Evolutionary conservation across 2,797 vertebrate species (phyloP).

Genomic region (Sternarchorhynchus goeldii): DNA sequence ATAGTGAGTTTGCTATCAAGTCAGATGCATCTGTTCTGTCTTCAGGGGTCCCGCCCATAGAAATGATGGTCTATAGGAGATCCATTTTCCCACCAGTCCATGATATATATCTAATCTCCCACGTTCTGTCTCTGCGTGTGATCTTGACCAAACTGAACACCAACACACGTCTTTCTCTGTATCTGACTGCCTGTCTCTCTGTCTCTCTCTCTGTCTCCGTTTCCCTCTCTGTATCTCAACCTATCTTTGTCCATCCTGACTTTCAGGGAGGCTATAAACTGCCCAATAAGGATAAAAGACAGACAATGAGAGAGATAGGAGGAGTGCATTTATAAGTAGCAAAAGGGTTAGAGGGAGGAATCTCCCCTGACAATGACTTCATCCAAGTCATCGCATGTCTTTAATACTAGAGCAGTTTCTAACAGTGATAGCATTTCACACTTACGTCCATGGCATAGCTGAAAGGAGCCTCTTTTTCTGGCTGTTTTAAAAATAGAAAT

Average conservation of each 20-base stretch:
- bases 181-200: background rate
- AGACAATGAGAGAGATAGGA: background rate
- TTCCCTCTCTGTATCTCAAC: background rate
- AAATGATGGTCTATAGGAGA: background rate
- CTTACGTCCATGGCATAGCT: too few species aligned
- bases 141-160: slow-evolving; percentile 9
- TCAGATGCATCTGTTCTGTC: slow-evolving; percentile 3
- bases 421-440: too few species aligned
- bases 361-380: background rate
- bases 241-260: slow-evolving; percentile 9
- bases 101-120: background rate
- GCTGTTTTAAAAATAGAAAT: too few species aligned
- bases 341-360: background rate
- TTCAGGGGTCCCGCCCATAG: background rate
- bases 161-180: background rate
- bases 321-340: background rate
- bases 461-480: too few species aligned
- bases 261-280: slow-evolving; percentile 28
- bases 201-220: background rate
- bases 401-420: too few species aligned
- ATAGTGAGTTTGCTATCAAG: background rate
- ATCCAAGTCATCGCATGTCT: background rate
- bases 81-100: background rate
- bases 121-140: slow-evolving; percentile 2
- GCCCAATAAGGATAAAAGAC: slow-evolving; percentile 8